Evolutionary conservation across 2,797 vertebrate genomes (phyloP).

Genomic region (Decapterus maruadsi): DNA sequence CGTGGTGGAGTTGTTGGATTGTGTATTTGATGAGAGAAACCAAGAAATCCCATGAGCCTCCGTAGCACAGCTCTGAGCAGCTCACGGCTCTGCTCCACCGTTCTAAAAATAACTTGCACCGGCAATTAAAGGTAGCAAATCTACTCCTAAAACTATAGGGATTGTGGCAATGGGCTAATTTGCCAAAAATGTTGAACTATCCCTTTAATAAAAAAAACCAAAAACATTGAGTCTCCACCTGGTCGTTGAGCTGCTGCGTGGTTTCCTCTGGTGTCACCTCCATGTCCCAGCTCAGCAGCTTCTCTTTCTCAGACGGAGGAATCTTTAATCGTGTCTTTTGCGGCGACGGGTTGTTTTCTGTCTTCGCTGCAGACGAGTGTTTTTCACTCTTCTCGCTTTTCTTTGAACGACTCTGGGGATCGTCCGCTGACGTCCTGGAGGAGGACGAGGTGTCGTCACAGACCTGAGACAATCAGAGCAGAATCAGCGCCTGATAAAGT

Average conservation of each 20-base stretch:
- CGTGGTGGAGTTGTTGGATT: no score
- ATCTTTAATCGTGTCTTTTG: constrained; percentile 78
- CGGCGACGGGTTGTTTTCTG: neutral
- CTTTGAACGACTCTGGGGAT: constrained; percentile 37
- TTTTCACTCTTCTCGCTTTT: constrained; percentile 14
- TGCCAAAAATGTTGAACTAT: no score
- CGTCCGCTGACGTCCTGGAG: neutral
- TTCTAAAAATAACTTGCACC: no score
- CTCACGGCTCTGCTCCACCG: no score
- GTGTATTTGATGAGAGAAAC: no score
- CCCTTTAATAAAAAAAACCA: no score
- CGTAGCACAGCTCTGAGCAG: no score
- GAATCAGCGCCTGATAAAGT: neutral
- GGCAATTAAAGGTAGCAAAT: no score
- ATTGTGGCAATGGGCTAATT: no score
- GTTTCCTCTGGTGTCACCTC: constrained; percentile 37
- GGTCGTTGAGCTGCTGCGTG: constrained; percentile 11
- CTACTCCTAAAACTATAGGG: no score
- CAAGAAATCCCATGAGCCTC: no score
- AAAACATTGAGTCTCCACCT: constrained; percentile 43
- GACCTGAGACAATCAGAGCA: constrained; percentile 38
- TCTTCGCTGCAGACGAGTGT: neutral
- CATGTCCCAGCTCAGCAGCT: constrained; percentile 78
- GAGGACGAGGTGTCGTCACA: neutral
- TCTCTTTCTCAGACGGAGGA: constrained; percentile 77